Percentiles rank a stretch among this genome's conserved stretches.
Evolutionary conservation across 2,797 vertebrate species (phyloP).

Genomic region (Anguilla anguilla): DNA sequence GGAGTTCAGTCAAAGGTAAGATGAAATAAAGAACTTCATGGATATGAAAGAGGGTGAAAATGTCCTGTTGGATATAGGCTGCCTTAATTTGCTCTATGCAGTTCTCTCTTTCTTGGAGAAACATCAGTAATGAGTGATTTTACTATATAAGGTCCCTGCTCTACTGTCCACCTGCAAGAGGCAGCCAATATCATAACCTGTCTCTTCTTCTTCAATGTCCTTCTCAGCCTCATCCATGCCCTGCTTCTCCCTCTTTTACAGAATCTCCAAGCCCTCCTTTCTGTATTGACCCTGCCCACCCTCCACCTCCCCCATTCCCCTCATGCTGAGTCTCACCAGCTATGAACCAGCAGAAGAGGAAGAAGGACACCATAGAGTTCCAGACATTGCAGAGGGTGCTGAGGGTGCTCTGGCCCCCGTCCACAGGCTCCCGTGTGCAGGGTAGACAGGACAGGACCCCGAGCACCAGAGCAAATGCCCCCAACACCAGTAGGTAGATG

Average conservation of each 20-base stretch:
- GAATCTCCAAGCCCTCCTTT: not conserved
- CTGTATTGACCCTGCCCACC: not conserved
- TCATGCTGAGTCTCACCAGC: conserved; percentile 58
- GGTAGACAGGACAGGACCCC: conserved; percentile 58
- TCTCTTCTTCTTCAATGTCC: not conserved
- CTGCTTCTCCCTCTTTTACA: not conserved
- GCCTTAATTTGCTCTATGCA: not conserved
- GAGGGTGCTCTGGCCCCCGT: not conserved
- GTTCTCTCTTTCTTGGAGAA: not conserved
- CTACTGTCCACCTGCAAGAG: not conserved
- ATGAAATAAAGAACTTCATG: not conserved
- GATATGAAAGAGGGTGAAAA: not conserved
- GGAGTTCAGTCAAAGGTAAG: not conserved
- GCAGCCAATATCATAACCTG: not conserved
- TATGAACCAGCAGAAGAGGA: conserved; percentile 72
- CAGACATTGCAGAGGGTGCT: conserved; percentile 26
- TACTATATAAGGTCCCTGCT: not conserved
- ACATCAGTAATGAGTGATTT: not conserved
- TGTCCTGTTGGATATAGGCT: not conserved
- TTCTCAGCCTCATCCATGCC: not conserved
- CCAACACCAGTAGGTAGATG: conserved; percentile 70
- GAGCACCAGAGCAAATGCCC: conserved; percentile 57
- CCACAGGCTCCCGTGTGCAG: conserved; percentile 25
- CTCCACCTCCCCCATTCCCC: not conserved
- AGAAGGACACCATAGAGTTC: conserved; percentile 54